Base-by-base conservation (phyloP, 2,888 invertebrate genomes). In the Malthinus flaveolus region DNA sequence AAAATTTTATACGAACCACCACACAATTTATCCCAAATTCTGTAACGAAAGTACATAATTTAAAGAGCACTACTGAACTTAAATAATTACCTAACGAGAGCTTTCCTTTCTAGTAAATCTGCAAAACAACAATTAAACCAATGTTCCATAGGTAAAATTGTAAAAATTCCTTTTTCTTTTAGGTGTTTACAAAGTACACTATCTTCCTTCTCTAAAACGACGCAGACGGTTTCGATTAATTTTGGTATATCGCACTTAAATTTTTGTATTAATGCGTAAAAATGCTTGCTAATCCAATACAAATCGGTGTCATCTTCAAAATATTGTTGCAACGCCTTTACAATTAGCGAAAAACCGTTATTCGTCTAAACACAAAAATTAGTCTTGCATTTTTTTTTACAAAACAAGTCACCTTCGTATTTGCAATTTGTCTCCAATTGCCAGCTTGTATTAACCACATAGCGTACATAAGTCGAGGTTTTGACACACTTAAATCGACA, bases 41-140 rank as follows among this genome's bases (percentile, higher is more conserved):
- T 93, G 5, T 5, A 7, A 45, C 15, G 31, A 45, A 45, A 45
- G 7, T 9, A 15, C n/a, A 32, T 32, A 32, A 15, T 15, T 37
- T 12, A 15, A n/a, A 3, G 12, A 5, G n/a, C 33, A 12, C 15
- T 3, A 35, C 5, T 23, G 9, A 35, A 47, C 8, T 35, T 35
- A 10, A 6, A n/a, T 10, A 13, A 76, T 76, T 80, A 91, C 91
- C 89, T 90, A 61, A 86, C 88, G 55, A 95, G 81, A 6, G 91
- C 88, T 6, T 86, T 85, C 68, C 91, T 89, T 68, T 89, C 88
- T 49, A 95, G 81, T 8, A 92, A 83, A 3, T 89, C 90, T 48
- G 94, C 90, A 79, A 93, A 94, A 73, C 92, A 91, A 49, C 88
- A 87, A 54, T 86, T 84, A 75, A 91, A 93, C 94, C 94, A 95